phyloP scores from a whole-genome alignment of 2,888 invertebrate species.

The Incurvaria masculella region DNA sequence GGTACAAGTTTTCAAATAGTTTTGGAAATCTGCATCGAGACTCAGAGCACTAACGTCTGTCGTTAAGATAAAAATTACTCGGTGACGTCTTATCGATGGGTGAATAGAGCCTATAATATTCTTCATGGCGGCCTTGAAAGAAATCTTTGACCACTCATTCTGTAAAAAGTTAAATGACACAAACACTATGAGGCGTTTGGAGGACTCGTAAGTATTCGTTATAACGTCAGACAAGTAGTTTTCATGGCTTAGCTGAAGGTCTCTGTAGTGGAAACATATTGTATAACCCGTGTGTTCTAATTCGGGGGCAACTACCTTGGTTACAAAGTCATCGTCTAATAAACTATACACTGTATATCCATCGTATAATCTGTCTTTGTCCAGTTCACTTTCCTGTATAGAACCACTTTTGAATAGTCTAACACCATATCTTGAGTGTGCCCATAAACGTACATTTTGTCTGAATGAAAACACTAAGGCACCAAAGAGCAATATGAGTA shows the following conservation, averaged over 20 bases:
- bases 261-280: conserved; percentile 70
- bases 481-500: conserved; percentile 66
- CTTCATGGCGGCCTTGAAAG: conserved; percentile 78
- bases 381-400: conserved; percentile 55
- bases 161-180: conserved; percentile 77
- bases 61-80: conserved; percentile 53
- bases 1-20: conserved; percentile 66
- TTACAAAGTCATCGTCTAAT: conserved; percentile 72
- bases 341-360: conserved; percentile 86
- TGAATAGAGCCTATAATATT: conserved; percentile 64
- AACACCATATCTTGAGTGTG: conserved; percentile 76
- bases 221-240: conserved; percentile 61
- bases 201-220: conserved; percentile 60
- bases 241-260: conserved; percentile 56
- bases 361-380: conserved; percentile 73
- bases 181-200: conserved; percentile 71
- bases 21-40: conserved; percentile 73
- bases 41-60: conserved; percentile 68
- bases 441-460: conserved; percentile 76
- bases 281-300: conserved; percentile 65
- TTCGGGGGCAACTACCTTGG: conserved; percentile 66
- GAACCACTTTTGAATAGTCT: conserved; percentile 67
- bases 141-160: conserved; percentile 79
- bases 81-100: conserved; percentile 61
- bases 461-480: conserved; percentile 74